Percentiles rank a stretch among this genome's conserved stretches.
These are phyloP conservation scores for Channa argus DNA, from an alignment of 2,113 vertebrate species.

Conservation along the genomic window DNA sequence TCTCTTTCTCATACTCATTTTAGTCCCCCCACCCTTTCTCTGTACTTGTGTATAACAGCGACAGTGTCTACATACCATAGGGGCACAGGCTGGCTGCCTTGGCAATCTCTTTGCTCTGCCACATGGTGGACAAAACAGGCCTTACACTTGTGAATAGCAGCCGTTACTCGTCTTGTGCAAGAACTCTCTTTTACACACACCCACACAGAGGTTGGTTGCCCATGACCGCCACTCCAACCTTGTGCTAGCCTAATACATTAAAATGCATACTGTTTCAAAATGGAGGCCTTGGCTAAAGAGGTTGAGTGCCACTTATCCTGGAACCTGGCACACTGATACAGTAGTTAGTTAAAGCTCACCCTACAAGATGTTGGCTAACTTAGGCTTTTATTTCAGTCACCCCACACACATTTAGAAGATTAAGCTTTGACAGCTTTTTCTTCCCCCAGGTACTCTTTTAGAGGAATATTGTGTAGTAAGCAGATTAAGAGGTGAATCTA, in stretches of 20 bases:
- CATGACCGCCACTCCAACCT: conserved; percentile 41
- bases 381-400: conserved; percentile 30
- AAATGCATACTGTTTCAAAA: conserved; percentile 74
- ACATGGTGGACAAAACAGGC: conserved; percentile 64
- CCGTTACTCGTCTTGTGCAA: conserved; percentile 58
- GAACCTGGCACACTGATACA: conserved; percentile 52
- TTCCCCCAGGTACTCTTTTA: conserved; percentile 6
- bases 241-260: conserved; percentile 72
- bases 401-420: conserved; percentile 68
- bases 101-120: conserved; percentile 74
- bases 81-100: conserved; percentile 80
- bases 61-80: conserved; percentile 83
- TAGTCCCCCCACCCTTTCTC: conserved; percentile 10
- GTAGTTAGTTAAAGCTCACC: conserved; percentile 24
- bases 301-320: conserved; percentile 72
- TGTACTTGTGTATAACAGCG: conserved; percentile 61
- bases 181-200: conserved; percentile 18
- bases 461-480: conserved; percentile 30
- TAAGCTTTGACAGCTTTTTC: conserved; percentile 58
- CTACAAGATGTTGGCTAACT: conserved; percentile 50
- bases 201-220: conserved; percentile 58
- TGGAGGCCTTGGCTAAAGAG: conserved; percentile 60
- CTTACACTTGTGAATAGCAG: conserved; percentile 76
- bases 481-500: conserved; percentile 36
- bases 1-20: conserved; percentile 15